Evolutionary conservation across 2,888 invertebrate species (phyloP).

Genomic region (Periphyllus acericola): DNA sequence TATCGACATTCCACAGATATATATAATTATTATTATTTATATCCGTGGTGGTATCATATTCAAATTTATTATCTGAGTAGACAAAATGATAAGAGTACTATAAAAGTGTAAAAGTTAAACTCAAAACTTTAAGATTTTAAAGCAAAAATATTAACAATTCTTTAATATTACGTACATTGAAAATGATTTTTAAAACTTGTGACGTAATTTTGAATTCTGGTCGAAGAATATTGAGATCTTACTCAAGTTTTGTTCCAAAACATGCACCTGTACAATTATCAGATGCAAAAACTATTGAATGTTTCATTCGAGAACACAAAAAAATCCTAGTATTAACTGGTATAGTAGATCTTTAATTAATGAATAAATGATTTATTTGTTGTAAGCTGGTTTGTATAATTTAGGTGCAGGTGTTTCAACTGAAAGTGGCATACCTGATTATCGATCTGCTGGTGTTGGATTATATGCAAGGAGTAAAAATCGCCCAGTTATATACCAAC

Average conservation of each 20-base stretch:
- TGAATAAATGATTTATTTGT: not conserved
- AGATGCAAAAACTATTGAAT: slow-evolving; percentile 69
- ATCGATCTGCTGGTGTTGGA: slow-evolving; percentile 89
- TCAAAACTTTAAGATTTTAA: too few relatives aligned
- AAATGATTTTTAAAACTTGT: slow-evolving; percentile 15
- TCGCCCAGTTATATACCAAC: slow-evolving; percentile 86
- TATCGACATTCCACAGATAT: too few relatives aligned
- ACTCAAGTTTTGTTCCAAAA: slow-evolving; percentile 44
- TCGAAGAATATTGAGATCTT: not conserved
- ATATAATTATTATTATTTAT: too few relatives aligned
- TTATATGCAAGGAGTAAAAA: slow-evolving; percentile 86
- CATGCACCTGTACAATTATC: slow-evolving; percentile 28
- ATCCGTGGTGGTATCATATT: too few relatives aligned
- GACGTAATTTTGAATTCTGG: not conserved
- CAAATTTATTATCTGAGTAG: too few relatives aligned
- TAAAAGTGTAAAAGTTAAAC: not conserved
- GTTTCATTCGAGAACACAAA: slow-evolving; percentile 72
- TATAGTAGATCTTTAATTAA: slow-evolving; percentile 73
- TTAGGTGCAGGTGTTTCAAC: slow-evolving; percentile 98
- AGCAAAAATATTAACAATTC: too few relatives aligned
- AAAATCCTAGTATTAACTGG: slow-evolving; percentile 84
- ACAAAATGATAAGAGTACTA: too few relatives aligned
- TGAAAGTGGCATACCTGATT: slow-evolving; percentile 96
- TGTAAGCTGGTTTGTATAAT: slow-evolving; percentile 67
- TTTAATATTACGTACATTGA: not conserved